Evolutionary conservation across 2,113 vertebrate genomes (phyloP).

Genomic region (Mesocricetus auratus): DNA sequence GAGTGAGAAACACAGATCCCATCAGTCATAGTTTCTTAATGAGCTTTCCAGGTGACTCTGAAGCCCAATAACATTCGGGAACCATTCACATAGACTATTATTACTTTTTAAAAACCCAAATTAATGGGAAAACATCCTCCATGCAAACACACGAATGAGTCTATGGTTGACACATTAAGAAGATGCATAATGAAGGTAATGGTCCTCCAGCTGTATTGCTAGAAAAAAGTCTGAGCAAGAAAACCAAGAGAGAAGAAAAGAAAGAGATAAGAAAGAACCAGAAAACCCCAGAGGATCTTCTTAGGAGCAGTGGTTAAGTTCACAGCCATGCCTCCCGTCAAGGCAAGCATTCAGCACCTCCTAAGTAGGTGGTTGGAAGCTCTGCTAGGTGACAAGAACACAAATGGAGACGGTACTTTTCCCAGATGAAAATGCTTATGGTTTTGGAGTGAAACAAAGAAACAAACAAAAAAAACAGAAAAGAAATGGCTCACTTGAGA

Average conservation of each 20-base stretch:
- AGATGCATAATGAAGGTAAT: neutral
- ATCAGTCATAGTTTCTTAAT: neutral
- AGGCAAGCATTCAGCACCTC: neutral
- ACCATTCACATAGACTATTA: neutral
- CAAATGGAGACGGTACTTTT: neutral
- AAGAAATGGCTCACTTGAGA: neutral
- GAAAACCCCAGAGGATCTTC: neutral
- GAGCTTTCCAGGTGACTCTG: neutral
- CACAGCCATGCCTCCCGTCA: neutral
- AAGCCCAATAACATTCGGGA: neutral
- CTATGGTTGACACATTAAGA: neutral
- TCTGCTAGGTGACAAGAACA: neutral
- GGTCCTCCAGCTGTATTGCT: neutral
- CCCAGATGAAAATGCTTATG: neutral
- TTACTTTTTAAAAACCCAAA: slow-evolving; percentile 20
- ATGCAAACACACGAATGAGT: neutral
- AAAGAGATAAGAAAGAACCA: neutral
- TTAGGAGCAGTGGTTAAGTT: neutral
- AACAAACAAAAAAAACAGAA: neutral
- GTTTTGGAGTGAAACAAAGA: neutral
- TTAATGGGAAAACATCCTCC: neutral
- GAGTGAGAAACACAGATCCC: neutral
- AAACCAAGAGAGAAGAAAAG: slow-evolving; percentile 8
- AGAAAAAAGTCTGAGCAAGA: neutral
- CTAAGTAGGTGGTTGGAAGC: neutral